A percentile compares a stretch with the other conserved stretches of the same genome.
These are phyloP conservation scores for Lutjanus campechanus DNA, from an alignment of 2,797 vertebrate species.

Conservation along the genomic window DNA sequence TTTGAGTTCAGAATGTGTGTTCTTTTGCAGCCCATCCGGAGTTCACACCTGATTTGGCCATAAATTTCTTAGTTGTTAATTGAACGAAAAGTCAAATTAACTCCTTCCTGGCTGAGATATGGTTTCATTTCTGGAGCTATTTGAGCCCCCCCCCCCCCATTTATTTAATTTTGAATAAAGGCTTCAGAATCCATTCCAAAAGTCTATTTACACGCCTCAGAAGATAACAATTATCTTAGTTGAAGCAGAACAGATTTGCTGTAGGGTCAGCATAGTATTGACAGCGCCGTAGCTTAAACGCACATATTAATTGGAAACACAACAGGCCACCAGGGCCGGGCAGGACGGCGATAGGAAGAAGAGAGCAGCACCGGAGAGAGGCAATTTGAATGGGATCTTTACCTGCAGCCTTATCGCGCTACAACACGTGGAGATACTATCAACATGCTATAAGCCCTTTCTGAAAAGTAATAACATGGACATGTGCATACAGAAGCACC, in stretches of 20 bases:
- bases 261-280: constrained; percentile 63
- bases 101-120: constrained; percentile 15
- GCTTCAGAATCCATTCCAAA: constrained; percentile 57
- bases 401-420: constrained; percentile 73
- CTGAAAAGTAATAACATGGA: constrained; percentile 67
- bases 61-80: constrained; percentile 14
- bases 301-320: constrained; percentile 72
- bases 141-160: constrained; percentile 1
- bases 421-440: constrained; percentile 76
- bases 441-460: constrained; percentile 61
- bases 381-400: constrained; percentile 63
- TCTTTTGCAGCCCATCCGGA: background rate
- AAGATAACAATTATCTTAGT: constrained; percentile 72
- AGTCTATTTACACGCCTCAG: constrained; percentile 65
- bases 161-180: constrained; percentile 39
- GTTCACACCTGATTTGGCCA: constrained; percentile 4
- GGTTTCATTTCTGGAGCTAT: constrained; percentile 31
- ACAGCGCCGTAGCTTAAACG: constrained; percentile 70
- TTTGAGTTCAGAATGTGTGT: too few species aligned
- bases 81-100: constrained; percentile 26
- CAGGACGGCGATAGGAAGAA: constrained; percentile 15
- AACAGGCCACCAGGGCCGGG: constrained; percentile 47
- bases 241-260: constrained; percentile 71
- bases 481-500: constrained; percentile 48
- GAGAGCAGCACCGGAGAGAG: constrained; percentile 29